Percentiles rank a stretch among this genome's conserved stretches.
phyloP scores from a whole-genome alignment of 1,140 invertebrate genomes.

The Bombus vancouverensis region DNA sequence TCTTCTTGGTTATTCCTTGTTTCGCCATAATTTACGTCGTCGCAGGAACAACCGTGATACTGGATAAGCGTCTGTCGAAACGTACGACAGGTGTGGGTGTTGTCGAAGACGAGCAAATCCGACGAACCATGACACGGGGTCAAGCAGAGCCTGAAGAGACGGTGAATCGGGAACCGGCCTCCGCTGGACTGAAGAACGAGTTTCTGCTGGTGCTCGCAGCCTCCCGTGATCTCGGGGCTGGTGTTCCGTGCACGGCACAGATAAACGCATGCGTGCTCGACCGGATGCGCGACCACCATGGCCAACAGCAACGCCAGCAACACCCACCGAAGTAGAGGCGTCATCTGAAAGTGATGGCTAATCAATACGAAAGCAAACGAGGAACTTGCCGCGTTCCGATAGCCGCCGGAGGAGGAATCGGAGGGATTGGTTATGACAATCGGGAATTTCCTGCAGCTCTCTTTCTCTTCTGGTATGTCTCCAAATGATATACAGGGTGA shows the following conservation, averaged over 20 bases:
- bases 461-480: not conserved
- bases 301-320: constrained; percentile 70
- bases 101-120: not conserved
- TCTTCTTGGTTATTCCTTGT: not conserved
- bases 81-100: constrained; percentile 15
- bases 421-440: constrained; percentile 47
- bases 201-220: constrained; percentile 27
- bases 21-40: not conserved
- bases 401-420: constrained; percentile 33
- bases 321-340: constrained; percentile 72
- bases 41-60: constrained; percentile 27
- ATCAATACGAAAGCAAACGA: constrained; percentile 77
- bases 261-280: constrained; percentile 63
- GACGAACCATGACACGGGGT: constrained; percentile 34
- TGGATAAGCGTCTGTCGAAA: constrained; percentile 26
- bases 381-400: constrained; percentile 58
- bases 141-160: constrained; percentile 55
- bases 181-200: constrained; percentile 46
- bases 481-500: constrained; percentile 7
- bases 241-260: constrained; percentile 45
- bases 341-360: constrained; percentile 81
- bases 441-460: constrained; percentile 51
- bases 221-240: constrained; percentile 29
- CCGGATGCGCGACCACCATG: constrained; percentile 64
- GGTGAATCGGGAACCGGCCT: constrained; percentile 52